Percentiles rank a stretch among this genome's conserved stretches.
Conservation (phyloP, 2,113 vertebrate genomes). For the Orthochromis indermauri region DNA sequence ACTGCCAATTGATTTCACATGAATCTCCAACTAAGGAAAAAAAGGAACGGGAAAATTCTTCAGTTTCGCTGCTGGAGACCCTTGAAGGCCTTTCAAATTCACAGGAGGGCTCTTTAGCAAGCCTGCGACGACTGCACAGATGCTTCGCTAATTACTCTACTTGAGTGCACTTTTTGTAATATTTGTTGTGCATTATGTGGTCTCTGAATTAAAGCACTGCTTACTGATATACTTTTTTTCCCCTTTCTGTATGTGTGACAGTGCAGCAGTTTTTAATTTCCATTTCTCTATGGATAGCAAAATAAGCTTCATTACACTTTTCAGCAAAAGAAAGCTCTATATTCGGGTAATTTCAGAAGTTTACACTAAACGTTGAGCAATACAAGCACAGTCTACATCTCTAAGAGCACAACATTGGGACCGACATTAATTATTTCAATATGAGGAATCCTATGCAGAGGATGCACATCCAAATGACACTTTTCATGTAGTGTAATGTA, state of each 20-base stretch:
- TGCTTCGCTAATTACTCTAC: conserved; percentile 48
- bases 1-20: conserved; percentile 57
- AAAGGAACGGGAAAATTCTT: conserved; percentile 18
- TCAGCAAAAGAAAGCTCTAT: neutral
- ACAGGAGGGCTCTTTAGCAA: conserved; percentile 20
- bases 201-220: conserved; percentile 51
- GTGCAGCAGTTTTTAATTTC: neutral
- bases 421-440: neutral
- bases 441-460: neutral
- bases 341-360: neutral
- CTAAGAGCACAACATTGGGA: neutral
- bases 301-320: neutral
- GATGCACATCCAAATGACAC: neutral
- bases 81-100: conserved; percentile 18
- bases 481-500: neutral
- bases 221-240: neutral
- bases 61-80: conserved; percentile 26
- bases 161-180: conserved; percentile 55
- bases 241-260: neutral
- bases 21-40: conserved; percentile 41
- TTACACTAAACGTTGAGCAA: neutral
- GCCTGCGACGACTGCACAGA: neutral
- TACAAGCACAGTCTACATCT: neutral
- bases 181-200: conserved; percentile 27
- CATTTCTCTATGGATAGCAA: neutral